A percentile compares a stretch with the other conserved stretches of the same genome.
phyloP scores from a whole-genome alignment of 2,797 vertebrate genomes.

The Cyprinodon diabolis region DNA sequence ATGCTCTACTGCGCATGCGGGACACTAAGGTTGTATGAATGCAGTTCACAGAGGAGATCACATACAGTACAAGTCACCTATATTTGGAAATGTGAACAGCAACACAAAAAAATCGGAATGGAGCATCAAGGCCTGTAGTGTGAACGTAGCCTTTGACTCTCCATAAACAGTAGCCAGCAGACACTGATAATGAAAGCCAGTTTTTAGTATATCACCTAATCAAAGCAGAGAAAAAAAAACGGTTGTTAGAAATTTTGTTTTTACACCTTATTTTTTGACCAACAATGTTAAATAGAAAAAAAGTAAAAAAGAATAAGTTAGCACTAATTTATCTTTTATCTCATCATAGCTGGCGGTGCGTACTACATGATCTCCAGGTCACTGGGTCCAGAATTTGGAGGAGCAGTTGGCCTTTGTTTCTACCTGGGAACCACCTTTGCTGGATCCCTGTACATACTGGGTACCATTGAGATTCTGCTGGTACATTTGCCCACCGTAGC shows the following conservation, averaged over 20 bases:
- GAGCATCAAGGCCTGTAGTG: too few species aligned
- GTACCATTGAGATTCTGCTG: constrained; percentile 95
- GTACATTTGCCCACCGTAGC: constrained; percentile 64
- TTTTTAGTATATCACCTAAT: not conserved
- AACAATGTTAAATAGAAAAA: too few species aligned
- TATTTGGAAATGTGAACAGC: too few species aligned
- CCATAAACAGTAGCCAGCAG: not conserved
- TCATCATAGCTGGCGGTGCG: constrained; percentile 88
- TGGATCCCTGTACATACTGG: constrained; percentile 95
- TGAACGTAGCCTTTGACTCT: not conserved
- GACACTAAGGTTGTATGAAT: too few species aligned
- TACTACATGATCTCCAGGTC: constrained; percentile 98
- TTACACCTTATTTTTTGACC: not conserved
- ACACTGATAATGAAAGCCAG: not conserved
- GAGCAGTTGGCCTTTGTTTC: constrained; percentile 95
- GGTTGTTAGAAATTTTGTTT: not conserved
- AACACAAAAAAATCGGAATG: too few species aligned
- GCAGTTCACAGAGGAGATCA: too few species aligned
- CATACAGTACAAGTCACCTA: too few species aligned
- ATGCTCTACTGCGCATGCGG: too few species aligned
- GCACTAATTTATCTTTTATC: constrained; percentile 2
- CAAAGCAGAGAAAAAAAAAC: not conserved
- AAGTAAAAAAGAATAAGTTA: not conserved
- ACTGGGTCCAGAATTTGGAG: constrained; percentile 95
- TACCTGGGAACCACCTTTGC: constrained; percentile 96